phyloP scores from a whole-genome alignment of 1,140 invertebrate genomes.

The Rhagoletis zephyria region DNA sequence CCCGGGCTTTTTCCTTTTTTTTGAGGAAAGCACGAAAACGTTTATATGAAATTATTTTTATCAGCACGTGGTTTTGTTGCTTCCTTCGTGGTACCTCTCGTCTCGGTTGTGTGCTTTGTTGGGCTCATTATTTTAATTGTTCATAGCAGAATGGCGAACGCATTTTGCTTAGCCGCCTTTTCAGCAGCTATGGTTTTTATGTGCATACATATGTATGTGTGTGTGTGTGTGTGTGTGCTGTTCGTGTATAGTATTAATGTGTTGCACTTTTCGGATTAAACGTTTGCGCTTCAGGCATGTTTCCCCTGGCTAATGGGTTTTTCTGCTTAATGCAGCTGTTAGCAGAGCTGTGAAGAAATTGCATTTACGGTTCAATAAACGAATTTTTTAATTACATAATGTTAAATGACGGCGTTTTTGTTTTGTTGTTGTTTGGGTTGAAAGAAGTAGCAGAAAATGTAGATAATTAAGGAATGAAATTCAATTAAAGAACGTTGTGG shows the following conservation, averaged over 20 bases:
- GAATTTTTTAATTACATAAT: background rate
- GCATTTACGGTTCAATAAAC: slow-evolving; percentile 1
- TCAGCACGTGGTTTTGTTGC: background rate
- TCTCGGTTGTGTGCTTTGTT: background rate
- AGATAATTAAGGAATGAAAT: background rate
- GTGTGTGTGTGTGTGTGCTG: background rate
- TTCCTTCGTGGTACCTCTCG: background rate
- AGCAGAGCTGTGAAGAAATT: background rate
- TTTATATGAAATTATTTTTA: slow-evolving; percentile 11
- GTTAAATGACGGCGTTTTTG: too few relatives aligned
- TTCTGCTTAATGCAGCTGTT: background rate
- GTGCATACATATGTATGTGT: background rate
- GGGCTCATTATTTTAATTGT: slow-evolving; percentile 48
- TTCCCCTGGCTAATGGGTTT: slow-evolving; percentile 24
- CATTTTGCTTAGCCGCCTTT: background rate
- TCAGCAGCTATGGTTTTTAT: background rate
- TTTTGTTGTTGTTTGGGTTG: background rate
- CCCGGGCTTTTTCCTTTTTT: background rate
- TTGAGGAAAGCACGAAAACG: background rate
- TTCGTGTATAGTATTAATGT: background rate
- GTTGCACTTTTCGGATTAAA: slow-evolving; percentile 42
- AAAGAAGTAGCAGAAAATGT: background rate
- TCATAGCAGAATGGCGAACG: background rate
- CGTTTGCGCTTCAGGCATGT: slow-evolving; percentile 1
- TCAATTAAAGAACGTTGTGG: too few relatives aligned